Conservation (phyloP, 2,888 invertebrate species). For the Kryphioiulus occultus region DNA sequence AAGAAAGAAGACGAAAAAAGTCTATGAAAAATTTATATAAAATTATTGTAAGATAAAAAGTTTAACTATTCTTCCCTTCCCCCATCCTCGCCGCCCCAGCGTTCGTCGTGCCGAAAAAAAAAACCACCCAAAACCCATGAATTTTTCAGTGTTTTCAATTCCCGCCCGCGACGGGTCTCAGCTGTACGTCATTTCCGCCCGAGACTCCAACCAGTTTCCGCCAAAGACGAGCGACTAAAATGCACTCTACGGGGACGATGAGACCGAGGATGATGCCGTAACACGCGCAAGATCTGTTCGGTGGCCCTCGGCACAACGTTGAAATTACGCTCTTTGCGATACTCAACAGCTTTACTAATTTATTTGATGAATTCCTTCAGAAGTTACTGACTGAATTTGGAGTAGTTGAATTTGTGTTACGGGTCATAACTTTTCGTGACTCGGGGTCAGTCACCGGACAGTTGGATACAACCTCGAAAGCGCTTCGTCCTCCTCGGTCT, state of each 20-base stretch:
- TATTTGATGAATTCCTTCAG: too few species aligned
- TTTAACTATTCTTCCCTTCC: neutral
- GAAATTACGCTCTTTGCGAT: too few species aligned
- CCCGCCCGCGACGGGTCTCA: neutral
- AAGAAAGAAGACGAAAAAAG: neutral
- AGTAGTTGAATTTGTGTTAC: too few species aligned
- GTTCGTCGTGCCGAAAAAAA: neutral
- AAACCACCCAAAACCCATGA: neutral
- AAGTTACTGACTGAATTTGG: too few species aligned
- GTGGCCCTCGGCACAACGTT: too few species aligned
- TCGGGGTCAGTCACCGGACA: too few species aligned
- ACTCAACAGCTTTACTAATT: too few species aligned
- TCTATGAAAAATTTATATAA: neutral
- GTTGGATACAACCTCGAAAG: neutral
- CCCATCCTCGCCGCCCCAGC: neutral
- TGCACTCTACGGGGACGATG: too few species aligned
- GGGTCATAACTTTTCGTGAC: too few species aligned
- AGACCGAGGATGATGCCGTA: too few species aligned
- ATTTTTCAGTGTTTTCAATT: neutral
- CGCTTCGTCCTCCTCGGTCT: neutral
- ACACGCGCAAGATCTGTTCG: too few species aligned
- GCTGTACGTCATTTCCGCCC: neutral
- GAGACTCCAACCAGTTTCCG: neutral
- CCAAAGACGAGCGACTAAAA: too few species aligned
- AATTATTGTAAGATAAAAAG: conserved; percentile 13